Percentiles rank a stretch among this genome's conserved stretches.
These are phyloP conservation scores for Caenorhabditis sp. DNA, from an alignment of 2,888 invertebrate species.

Conservation along the genomic window DNA sequence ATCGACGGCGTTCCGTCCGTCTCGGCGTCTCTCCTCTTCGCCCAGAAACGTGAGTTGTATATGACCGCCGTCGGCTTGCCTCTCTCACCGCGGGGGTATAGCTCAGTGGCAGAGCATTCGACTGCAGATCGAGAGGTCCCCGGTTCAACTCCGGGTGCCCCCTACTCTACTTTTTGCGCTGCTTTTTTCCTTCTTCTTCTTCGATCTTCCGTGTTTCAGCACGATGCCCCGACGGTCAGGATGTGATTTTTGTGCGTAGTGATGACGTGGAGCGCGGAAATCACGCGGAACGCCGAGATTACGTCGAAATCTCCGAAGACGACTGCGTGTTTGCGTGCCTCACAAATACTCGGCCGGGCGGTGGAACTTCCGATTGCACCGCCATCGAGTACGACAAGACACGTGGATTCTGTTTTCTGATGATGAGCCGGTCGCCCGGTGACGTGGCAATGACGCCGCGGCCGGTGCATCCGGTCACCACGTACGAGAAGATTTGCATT, in stretches of 20 bases:
- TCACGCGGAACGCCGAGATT: neutral
- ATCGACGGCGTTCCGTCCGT: neutral
- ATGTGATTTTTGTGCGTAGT: conserved; percentile 48
- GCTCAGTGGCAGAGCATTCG: conserved; percentile 79
- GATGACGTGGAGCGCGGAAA: conserved; percentile 27
- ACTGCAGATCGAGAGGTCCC: conserved; percentile 78
- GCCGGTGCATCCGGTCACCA: conserved; percentile 49
- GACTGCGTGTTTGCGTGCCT: conserved; percentile 59
- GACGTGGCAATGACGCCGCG: conserved; percentile 44
- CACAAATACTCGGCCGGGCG: conserved; percentile 43
- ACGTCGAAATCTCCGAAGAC: conserved; percentile 54
- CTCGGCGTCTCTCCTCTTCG: conserved; percentile 27
- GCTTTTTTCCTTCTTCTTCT: conserved; percentile 5
- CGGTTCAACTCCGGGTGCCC: conserved; percentile 77
- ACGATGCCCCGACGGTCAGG: conserved; percentile 22
- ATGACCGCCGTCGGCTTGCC: neutral
- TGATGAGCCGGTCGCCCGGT: conserved; percentile 18
- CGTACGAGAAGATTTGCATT: conserved; percentile 57
- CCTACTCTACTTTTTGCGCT: conserved; percentile 60
- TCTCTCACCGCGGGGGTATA: conserved; percentile 68
- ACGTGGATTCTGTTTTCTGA: conserved; percentile 47
- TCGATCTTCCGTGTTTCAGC: conserved; percentile 4
- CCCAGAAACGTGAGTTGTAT: conserved; percentile 37
- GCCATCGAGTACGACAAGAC: conserved; percentile 46
- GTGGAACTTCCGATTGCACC: conserved; percentile 36